Evolutionary conservation across 2,888 invertebrate genomes (phyloP), one percentile per base, ranked within the genome.

Genomic region (Synanthedon andrenaeformis): DNA sequence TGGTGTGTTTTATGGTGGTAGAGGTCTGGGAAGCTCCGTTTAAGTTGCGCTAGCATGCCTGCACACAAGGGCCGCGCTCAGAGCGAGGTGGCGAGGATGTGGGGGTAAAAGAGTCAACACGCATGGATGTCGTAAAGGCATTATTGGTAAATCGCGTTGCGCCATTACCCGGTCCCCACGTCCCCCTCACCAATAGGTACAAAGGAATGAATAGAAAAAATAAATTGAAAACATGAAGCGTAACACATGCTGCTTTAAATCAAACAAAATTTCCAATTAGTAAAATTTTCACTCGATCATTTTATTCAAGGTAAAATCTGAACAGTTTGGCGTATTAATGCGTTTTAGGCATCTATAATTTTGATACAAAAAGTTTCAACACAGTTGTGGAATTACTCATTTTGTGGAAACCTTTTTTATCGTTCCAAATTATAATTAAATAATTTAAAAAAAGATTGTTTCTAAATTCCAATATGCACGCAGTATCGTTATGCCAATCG

Each of bases 41-140:
- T 94, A 89, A 94, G 92, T 89, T 94, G 93, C 89, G 92, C 92
- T 91, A 94, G 91, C 93, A 94, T 93, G 92, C 94, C 94, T 94
- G 91, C 90, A 92, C 85, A 87, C 87, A 86, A 86, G 85, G 85
- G 86, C 84, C 80, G 85, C 86, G 85, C 86, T 86, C 83, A 85
- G 85, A 83, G 84, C 83, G 72, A 69, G 72, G 69, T 67, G 63
- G 87, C 66, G 64, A 68, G 66, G 66, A 65, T 63, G 68, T 62
- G 66, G 67, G 87, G 69, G 64, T 69, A 66, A 70, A 67, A 67
- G 71, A 66, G 61, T 5, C 17, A 17, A 17, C 12, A 10, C 23
- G 49, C 13, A 49, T 49, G 6, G 5, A 49, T 49, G 12, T 49
- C 17, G 4, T 11, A 17, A 19, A 49, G 45, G 13, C 45, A 3